Conservation (phyloP, 2,113 vertebrate genomes). For the Phaethornis superciliosus region DNA sequence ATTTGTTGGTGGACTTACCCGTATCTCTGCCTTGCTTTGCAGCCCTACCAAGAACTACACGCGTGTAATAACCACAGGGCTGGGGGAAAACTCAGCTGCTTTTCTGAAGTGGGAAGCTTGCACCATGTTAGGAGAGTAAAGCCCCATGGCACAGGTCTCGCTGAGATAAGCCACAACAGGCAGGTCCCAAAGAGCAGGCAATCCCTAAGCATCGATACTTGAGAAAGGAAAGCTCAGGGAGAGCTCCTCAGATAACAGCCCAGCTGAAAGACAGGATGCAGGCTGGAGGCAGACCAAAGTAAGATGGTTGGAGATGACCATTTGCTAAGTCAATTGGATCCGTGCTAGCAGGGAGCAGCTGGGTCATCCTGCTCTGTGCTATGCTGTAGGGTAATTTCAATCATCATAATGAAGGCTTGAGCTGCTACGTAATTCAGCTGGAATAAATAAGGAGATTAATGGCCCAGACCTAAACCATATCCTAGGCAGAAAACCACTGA, state of each 20-base stretch:
- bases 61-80: background rate
- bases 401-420: slow-evolving; percentile 23
- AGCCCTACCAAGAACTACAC: background rate
- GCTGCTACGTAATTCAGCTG: slow-evolving; percentile 9
- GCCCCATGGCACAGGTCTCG: background rate
- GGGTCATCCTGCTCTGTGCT: background rate
- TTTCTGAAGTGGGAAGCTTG: background rate
- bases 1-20: background rate
- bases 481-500: slow-evolving; percentile 36
- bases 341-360: slow-evolving; percentile 9
- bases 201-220: background rate
- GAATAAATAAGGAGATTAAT: slow-evolving; percentile 45
- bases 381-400: slow-evolving; percentile 7
- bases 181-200: background rate
- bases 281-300: background rate
- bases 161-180: background rate
- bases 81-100: background rate
- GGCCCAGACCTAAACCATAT: slow-evolving; percentile 31
- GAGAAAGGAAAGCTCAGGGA: background rate
- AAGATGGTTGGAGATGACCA: background rate
- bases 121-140: background rate
- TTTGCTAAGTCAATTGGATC: background rate
- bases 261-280: background rate
- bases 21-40: background rate
- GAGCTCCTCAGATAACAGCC: background rate